phyloP scores from a whole-genome alignment of 2,797 vertebrate species.

The Molossus alvarezi region DNA sequence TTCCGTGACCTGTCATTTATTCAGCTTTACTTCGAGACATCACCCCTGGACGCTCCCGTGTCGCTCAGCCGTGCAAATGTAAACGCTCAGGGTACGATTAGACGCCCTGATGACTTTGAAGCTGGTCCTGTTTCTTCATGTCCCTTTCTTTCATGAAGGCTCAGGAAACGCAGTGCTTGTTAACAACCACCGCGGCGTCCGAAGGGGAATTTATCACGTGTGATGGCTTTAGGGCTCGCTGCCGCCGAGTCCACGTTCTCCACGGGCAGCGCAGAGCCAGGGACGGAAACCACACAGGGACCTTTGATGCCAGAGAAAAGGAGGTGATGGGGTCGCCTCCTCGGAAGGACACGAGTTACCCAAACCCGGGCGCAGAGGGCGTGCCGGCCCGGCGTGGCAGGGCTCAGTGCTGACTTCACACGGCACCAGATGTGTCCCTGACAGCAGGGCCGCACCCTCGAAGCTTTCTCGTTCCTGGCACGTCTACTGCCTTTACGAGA shows the following conservation, averaged over 20 bases:
- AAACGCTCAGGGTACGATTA: not conserved
- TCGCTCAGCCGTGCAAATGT: not conserved
- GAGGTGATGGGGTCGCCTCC: constrained; percentile 69
- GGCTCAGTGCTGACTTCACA: constrained; percentile 32
- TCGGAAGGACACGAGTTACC: not conserved
- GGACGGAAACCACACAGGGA: constrained; percentile 34
- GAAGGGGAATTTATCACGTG: not conserved
- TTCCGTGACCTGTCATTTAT: not conserved
- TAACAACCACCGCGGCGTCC: not conserved
- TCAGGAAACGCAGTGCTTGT: not conserved
- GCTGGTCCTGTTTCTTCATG: not conserved
- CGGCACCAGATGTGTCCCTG: not conserved
- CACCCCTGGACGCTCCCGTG: not conserved
- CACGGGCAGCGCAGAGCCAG: not conserved
- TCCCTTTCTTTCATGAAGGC: constrained; percentile 14
- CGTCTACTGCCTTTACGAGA: constrained; percentile 73
- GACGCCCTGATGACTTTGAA: constrained; percentile 10
- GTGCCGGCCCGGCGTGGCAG: not conserved
- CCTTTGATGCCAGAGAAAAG: constrained; percentile 83
- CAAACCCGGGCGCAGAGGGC: constrained; percentile 57
- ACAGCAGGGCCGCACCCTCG: fast-evolving
- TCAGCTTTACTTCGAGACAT: not conserved
- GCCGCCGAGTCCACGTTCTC: not conserved
- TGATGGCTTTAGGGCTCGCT: not conserved
- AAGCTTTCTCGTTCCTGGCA: not conserved